Percentiles rank a stretch among this genome's conserved stretches.
Conservation (phyloP, 92 coral and sea anemone genomes). For the Zoanthus sociatus region DNA sequence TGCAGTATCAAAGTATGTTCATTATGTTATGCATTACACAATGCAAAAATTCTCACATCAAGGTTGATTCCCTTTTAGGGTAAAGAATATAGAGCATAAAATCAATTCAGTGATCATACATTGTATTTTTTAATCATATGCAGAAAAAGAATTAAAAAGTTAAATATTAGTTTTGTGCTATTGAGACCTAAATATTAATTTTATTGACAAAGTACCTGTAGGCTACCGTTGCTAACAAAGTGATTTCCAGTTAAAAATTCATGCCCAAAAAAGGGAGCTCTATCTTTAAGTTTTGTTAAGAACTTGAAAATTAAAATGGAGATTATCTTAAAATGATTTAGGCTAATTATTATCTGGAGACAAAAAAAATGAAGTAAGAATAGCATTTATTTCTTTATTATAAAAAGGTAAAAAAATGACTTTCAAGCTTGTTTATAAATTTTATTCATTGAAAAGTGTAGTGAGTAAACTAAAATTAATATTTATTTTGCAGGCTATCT, state of each 20-base stretch:
- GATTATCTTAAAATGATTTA: neutral
- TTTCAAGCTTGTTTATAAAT: too few relatives aligned
- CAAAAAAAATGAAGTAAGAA: neutral
- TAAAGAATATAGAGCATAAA: neutral
- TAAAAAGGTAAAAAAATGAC: too few relatives aligned
- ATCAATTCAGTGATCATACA: neutral
- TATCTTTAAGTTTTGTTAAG: neutral
- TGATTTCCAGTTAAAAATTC: too few relatives aligned
- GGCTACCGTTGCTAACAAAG: neutral
- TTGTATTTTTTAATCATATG: neutral
- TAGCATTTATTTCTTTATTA: too few relatives aligned
- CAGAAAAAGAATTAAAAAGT: neutral
- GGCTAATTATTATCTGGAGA: neutral
- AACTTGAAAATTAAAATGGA: neutral
- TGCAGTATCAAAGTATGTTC: slow-evolving; percentile 21
- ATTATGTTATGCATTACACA: neutral
- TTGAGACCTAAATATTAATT: neutral
- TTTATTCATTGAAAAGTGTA: too few relatives aligned
- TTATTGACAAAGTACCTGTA: too few relatives aligned
- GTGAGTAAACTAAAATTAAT: neutral
- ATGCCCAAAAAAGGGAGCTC: too few relatives aligned
- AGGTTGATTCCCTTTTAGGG: neutral
- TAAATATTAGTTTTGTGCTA: neutral
- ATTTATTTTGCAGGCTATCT: slow-evolving; percentile 17
- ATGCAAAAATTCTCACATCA: neutral